Base-by-base conservation (phyloP, 2,113 vertebrate species). In the Potamarius usumacintae region DNA sequence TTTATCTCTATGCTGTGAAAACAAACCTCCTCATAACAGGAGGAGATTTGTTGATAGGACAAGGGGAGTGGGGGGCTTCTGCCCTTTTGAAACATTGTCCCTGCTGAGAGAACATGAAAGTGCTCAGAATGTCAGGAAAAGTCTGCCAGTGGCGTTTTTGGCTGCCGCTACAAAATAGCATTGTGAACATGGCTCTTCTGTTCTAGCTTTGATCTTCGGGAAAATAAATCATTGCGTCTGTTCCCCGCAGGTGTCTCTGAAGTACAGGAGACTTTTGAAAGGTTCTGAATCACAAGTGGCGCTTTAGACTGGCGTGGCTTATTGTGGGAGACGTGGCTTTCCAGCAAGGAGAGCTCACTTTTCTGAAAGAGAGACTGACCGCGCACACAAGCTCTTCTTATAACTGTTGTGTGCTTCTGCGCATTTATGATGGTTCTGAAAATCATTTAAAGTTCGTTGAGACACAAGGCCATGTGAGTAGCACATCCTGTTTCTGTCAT, bases 21-120 rank as follows among this genome's bases (percentile, higher is more conserved):
- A 96, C 92, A 95, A 92, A 82, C 78, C 10, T 71, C 91, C 91
- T 93, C 92, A 93, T 92, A 95, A 94, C 94, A 94, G 91, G 86
- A 84, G 79, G 65, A 57, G 65, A 52, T 85, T 88, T 86, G 55
- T 88, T 53, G 78, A 86, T 50, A 87, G 84, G 14, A 62, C 62
- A 82, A 88, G 83, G 89, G 83, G 92, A 92, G 93, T 89, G 93
- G 87, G 92, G 92, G 88, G 92, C 92, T 89, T 90, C 88, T 88
- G 91, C 89, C 86, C 91, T 90, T 91, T 93, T 92, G 91, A 90
- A 91, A 89, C 89, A 84, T 92, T 90, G 84, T 92, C 92, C 92
- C 88, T 55, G 77, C 81, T 81, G 92, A 90, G 87, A 88, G 63
- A 77, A 95, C 94, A 94, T 95, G 93, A 95, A 95, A 95, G 94